A percentile compares a stretch with the other conserved stretches of the same genome.
Evolutionary conservation across 2,888 invertebrate species (phyloP).

Genomic region (Tromatobia lineatoria): DNA sequence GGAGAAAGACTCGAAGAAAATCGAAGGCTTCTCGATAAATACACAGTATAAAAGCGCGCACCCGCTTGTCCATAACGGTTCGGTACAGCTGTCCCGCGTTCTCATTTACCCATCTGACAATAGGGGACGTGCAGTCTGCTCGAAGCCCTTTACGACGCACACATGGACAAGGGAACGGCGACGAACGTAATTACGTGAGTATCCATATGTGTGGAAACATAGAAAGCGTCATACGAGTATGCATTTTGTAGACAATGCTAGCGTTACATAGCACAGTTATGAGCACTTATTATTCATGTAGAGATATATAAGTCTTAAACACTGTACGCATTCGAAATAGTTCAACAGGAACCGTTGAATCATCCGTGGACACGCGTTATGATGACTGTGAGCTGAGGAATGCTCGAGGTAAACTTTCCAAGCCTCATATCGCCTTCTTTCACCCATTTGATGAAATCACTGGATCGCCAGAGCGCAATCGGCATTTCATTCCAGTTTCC

Average conservation of each 20-base stretch:
- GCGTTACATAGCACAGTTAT: not conserved
- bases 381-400: not conserved
- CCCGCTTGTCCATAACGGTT: conserved; percentile 1
- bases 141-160: not conserved
- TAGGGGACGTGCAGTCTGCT: conserved; percentile 6
- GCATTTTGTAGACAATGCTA: not conserved
- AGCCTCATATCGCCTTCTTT: not conserved
- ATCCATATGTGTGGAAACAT: too few relatives aligned
- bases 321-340: too few relatives aligned
- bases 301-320: too few relatives aligned
- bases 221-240: too few relatives aligned
- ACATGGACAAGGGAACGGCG: too few relatives aligned
- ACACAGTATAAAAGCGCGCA: not conserved
- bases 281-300: not conserved
- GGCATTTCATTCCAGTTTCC: not conserved
- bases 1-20: not conserved
- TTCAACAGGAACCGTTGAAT: not conserved
- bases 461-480: not conserved
- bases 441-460: not conserved
- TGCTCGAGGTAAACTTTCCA: not conserved
- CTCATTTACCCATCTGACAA: conserved; percentile 1
- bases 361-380: not conserved
- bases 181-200: not conserved
- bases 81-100: conserved; percentile 4
- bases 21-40: conserved; percentile 1